These are phyloP conservation scores for Tapera naevia DNA, from an alignment of 2,797 vertebrate species.

Conservation along the genomic window DNA sequence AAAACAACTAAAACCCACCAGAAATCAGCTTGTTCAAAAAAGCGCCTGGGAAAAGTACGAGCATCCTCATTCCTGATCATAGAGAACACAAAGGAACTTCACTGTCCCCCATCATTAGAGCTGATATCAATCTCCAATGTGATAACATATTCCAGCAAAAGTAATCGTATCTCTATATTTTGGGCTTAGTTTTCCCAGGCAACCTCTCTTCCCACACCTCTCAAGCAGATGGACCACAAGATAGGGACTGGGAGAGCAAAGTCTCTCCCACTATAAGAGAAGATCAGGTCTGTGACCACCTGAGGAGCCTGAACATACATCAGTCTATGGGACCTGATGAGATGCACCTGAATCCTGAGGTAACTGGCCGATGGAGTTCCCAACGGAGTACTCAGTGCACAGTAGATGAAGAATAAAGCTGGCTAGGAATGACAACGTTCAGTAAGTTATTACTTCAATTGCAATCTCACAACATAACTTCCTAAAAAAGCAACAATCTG, in stretches of 20 bases:
- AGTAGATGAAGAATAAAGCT: background rate
- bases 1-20: slow-evolving; percentile 17
- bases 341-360: too few relatives aligned
- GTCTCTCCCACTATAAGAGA: too few relatives aligned
- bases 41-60: background rate
- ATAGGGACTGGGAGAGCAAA: too few relatives aligned
- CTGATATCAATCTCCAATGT: slow-evolving; percentile 18
- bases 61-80: background rate
- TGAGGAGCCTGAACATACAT: too few relatives aligned
- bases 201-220: too few relatives aligned
- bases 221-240: too few relatives aligned
- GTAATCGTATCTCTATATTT: slow-evolving; percentile 49
- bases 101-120: slow-evolving; percentile 28
- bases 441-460: background rate
- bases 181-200: too few relatives aligned
- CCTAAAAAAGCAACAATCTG: background rate
- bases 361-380: too few relatives aligned
- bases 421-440: background rate
- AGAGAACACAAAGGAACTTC: slow-evolving; percentile 30
- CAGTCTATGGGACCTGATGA: too few relatives aligned
- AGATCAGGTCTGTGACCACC: too few relatives aligned
- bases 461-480: background rate
- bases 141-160: slow-evolving; percentile 53
- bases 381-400: too few relatives aligned
- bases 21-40: background rate